Evolutionary conservation across 2,888 invertebrate species (phyloP), one percentile per base, ranked within the genome.

Genomic region (Lampropteryx suffumata): DNA sequence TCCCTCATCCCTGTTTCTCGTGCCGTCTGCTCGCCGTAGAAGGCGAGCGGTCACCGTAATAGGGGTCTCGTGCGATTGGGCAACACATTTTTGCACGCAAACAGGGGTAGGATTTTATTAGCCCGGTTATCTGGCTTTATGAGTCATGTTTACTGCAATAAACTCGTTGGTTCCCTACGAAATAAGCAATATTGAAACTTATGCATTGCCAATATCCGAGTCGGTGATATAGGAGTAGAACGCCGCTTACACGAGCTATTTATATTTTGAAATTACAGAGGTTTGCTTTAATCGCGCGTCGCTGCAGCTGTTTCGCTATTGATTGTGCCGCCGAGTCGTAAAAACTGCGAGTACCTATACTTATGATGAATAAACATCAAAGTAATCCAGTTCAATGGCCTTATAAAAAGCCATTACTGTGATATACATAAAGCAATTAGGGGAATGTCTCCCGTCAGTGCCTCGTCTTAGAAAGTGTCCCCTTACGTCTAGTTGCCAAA

Each of bases 41-140:
- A 62, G 57, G 67, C 62, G 68, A 73, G 47, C 70, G 71, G 81
- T 71, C 72, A 71, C 59, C 58, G 59, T 69, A 71, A 73, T 73
- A 64, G 69, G 64, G 71, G 65, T 70, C 71, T 59, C 54, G 55
- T 68, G 67, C 67, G 67, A 72, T 71, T 78, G 73, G 76, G 59
- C 68, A 63, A 65, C 61, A 62, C 73, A 74, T 75, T 76, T 78
- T 71, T 71, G 66, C 69, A 71, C 71, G 66, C 67, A 66, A 66
- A 63, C 61, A 61, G 66, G 70, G 75, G 69, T 68, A 72, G 70
- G 65, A 66, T 65, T 80, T 83, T 82, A 83, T 82, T 77, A 75
- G 77, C 70, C 63, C 68, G 69, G 71, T 73, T 78, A 80, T 81
- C 81, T 78, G 68, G 69, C 71, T 83, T 84, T 83, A 84, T 78